Evolutionary conservation across 2,113 vertebrate species (phyloP), one percentile per base, ranked within the genome.

Genomic region (Falco punctatus): DNA sequence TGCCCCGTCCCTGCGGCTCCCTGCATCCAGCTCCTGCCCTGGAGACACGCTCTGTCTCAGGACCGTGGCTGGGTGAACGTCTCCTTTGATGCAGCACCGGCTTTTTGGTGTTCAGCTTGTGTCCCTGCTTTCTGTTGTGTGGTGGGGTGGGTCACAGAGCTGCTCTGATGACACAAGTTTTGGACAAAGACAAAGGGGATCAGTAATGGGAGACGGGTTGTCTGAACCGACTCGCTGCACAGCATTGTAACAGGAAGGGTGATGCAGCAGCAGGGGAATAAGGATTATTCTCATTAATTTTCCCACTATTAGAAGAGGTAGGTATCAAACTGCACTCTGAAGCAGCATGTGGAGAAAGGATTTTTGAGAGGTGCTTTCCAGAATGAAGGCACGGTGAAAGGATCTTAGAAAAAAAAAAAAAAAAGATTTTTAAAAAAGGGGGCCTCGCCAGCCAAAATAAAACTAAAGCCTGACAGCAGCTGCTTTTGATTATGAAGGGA

Each of bases 1-100:
- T 2, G 0, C n/a, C 42, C 17, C 32, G 9, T 8, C 13, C 2
- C 5, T 5, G 21, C 19, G 5, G 66, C 44, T 54, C 40, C 28
- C 38, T 1, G 48, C 3, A 2, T 11, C 0, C 1, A 3, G 33
- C 64, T n/a, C 24, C 42, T 6, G 0, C 33, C n/a, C 55, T 1
- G 2, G 7, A 13, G 23, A 3, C 38, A 0, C 1, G 0, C 15
- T 38, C 58, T 27, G 13, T 20, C 0, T 0, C 0, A 0, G 0
- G 1, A 0, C 32, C 11, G 0, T 3, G 14, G 32, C 32, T 70
- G 3, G 49, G 15, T 1, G 65, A 73, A 44, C 22, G 0, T 15
- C n/a, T 62, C 35, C 23, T 52, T 4, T 18, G 58, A n/a, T 64
- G 44, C 69, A 26, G 12, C 17, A 5, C 4, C 46, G 4, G 59